Base-by-base conservation (phyloP, 2,888 invertebrate species). In the Rotaria magnacalcarata region DNA sequence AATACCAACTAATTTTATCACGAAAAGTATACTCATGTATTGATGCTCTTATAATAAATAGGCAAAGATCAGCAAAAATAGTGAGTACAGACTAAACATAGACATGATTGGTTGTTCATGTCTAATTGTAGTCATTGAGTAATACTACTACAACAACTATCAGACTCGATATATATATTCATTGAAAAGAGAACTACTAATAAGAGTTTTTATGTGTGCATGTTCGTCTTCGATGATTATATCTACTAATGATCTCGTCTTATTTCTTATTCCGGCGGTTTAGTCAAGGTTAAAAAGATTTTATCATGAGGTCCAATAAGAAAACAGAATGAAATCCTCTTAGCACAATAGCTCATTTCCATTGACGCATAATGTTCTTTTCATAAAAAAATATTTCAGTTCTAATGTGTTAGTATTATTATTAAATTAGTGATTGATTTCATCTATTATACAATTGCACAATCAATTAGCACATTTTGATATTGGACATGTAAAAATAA, bases 121-220 rank as follows among this genome's bases (percentile, higher is more conserved):
- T 6, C 2, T 27, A 67, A 67, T 67, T 67, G 67, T 34, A 67
- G 34, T 67, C 67, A 67, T 67, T 34, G 67, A 67, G 19, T 67
- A 67, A 6, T 67, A 34, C 34, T 34, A 67, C 34, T 34, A 67
- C 21, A 54, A 19, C 34, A 54, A 19, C 34, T 34, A 67, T 34
- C 19, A 4, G 19, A 67, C 2, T 34, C 67, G 34, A 34, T 19
- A 67, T 19, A 56, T 8, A 24, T 34, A 34, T 5, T 27, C 24
- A 67, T 67, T 34, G 16, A 67, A 67, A 19, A 34, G 34, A 67
- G 67, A 67, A 67, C 67, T 67, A 67, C 67, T 67, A 67, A 67
- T 67, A 67, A 34, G 21, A 56, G 8, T 56, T 56, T 56, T 2
- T 56, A 56, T 56, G 56, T 56, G 54, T 21, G 19, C 54, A 6